These are phyloP conservation scores for Leptatherina wallacei DNA, from an alignment of 2,797 vertebrate species.

Conservation along the genomic window DNA sequence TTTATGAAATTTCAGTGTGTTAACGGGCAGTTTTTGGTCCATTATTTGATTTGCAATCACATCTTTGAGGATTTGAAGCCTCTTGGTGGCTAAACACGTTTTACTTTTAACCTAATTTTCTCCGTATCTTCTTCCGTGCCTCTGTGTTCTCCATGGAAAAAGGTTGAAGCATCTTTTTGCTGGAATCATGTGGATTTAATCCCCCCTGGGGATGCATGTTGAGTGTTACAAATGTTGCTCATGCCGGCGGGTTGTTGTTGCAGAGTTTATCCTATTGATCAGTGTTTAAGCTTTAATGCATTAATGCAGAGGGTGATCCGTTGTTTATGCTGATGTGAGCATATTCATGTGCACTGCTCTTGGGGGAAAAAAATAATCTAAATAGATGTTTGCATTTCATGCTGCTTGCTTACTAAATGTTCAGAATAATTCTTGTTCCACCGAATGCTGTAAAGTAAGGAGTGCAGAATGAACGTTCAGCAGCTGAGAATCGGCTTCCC, in stretches of 20 bases:
- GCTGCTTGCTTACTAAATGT: background rate
- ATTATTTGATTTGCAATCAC: background rate
- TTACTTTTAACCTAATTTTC: background rate
- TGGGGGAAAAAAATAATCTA: background rate
- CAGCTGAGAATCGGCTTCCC: background rate
- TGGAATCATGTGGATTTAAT: background rate
- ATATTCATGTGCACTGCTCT: background rate
- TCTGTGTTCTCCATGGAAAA: background rate
- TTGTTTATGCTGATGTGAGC: slow-evolving; percentile 31
- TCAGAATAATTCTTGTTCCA: background rate
- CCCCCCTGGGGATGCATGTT: slow-evolving; percentile 10
- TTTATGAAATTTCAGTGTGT: no score
- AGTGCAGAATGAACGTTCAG: no score
- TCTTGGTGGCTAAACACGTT: no score
- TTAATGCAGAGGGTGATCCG: slow-evolving; percentile 26
- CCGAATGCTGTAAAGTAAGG: background rate
- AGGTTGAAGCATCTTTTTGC: background rate
- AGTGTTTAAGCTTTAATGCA: slow-evolving; percentile 32
- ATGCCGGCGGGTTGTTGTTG: slow-evolving; percentile 21
- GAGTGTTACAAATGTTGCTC: slow-evolving; percentile 10
- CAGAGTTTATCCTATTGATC: slow-evolving; percentile 49
- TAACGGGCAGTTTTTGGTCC: background rate
- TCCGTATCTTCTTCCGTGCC: background rate
- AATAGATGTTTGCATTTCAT: background rate
- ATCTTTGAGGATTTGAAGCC: background rate